A percentile compares a stretch with the other conserved stretches of the same genome.
Conservation (phyloP, 2,888 invertebrate genomes). For the Meteorus cinctellus region DNA sequence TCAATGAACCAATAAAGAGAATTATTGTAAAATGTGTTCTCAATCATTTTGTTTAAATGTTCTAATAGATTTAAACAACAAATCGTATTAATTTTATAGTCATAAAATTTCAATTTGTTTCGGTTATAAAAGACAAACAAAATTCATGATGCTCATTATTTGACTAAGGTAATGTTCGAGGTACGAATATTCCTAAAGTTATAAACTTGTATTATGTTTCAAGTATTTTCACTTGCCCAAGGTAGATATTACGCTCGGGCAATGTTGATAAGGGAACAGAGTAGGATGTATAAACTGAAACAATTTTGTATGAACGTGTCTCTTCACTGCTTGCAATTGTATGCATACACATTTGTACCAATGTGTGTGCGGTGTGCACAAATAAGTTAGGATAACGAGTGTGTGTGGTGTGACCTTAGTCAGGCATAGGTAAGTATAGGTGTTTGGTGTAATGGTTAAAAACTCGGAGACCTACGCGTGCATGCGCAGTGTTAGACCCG, state of each 20-base stretch:
- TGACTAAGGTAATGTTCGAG: too few species aligned
- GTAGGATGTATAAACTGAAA: conserved; percentile 41
- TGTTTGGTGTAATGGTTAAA: conserved; percentile 13
- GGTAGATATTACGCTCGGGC: neutral
- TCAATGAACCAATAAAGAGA: neutral
- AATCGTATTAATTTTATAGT: neutral
- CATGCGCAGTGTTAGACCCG: neutral
- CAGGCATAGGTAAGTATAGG: conserved; percentile 37
- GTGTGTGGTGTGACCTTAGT: conserved; percentile 62
- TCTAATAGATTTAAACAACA: neutral
- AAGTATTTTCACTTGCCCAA: neutral
- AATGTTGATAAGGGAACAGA: conserved; percentile 17
- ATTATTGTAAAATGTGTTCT: neutral
- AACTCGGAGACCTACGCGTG: neutral
- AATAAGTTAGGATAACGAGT: conserved; percentile 56
- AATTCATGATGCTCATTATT: too few species aligned
- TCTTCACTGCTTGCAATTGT: too few species aligned
- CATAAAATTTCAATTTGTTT: neutral
- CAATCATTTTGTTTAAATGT: neutral
- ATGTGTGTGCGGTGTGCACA: neutral
- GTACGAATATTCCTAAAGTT: neutral
- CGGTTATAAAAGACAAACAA: too few species aligned
- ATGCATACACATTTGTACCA: neutral
- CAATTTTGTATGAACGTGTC: conserved; percentile 51
- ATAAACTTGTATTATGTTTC: neutral